phyloP scores from a whole-genome alignment of 2,888 invertebrate species.

The Sthenelais limicola region DNA sequence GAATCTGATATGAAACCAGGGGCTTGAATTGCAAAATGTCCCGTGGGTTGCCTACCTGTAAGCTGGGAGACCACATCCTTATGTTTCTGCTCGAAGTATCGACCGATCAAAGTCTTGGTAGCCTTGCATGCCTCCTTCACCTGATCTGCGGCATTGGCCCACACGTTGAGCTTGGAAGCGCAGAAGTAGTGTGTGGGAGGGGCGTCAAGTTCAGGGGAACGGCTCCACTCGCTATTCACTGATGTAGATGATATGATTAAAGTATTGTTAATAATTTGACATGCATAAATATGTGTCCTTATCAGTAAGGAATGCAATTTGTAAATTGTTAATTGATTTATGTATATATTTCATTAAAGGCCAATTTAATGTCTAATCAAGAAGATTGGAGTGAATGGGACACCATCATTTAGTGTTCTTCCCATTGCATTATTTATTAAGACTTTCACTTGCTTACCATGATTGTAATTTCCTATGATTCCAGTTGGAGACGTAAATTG shows the following conservation, averaged over 20 bases:
- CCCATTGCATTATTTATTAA: background rate
- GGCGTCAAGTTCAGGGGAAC: slow-evolving; percentile 57
- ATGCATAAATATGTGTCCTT: too few species aligned
- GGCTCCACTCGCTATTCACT: slow-evolving; percentile 68
- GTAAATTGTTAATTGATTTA: background rate
- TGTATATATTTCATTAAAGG: background rate
- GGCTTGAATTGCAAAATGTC: background rate
- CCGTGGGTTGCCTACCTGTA: slow-evolving; percentile 65
- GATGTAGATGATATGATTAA: slow-evolving; percentile 42
- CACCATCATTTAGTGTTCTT: background rate
- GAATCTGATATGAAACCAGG: too few species aligned
- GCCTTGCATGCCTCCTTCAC: slow-evolving; percentile 62
- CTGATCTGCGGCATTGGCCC: slow-evolving; percentile 67
- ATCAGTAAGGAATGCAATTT: too few species aligned
- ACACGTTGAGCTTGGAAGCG: slow-evolving; percentile 64
- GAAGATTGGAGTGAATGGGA: background rate
- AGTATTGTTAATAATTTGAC: too few species aligned
- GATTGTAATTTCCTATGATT: slow-evolving; percentile 66
- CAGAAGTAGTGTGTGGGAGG: slow-evolving; percentile 67
- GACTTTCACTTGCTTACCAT: slow-evolving; percentile 56
- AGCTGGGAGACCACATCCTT: slow-evolving; percentile 65
- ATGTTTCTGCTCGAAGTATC: slow-evolving; percentile 65
- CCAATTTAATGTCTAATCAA: background rate
- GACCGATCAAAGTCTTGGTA: slow-evolving; percentile 57
- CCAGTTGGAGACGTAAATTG: slow-evolving; percentile 67